Percentiles rank a stretch among this genome's conserved stretches.
phyloP scores from a whole-genome alignment of 2,888 invertebrate species.

The Leptinotarsa juncta region DNA sequence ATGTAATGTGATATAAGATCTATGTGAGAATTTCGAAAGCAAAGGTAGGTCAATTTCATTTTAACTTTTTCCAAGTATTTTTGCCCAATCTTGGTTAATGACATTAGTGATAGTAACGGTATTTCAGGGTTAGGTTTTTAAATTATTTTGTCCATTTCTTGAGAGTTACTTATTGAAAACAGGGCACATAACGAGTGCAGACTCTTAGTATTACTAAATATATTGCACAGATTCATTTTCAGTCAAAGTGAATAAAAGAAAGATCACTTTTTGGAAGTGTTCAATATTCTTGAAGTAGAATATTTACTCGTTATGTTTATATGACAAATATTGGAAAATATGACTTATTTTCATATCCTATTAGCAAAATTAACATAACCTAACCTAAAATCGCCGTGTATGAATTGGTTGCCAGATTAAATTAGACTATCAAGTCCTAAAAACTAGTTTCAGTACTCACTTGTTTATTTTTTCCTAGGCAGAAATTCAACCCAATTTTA shows the following conservation, averaged over 20 bases:
- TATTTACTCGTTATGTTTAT: too few species aligned
- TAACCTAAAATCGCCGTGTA: neutral
- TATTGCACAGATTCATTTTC: too few species aligned
- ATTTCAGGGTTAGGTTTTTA: conserved; percentile 2
- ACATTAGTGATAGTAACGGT: conserved; percentile 9
- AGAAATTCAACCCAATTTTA: neutral
- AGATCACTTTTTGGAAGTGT: too few species aligned
- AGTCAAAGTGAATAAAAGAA: too few species aligned
- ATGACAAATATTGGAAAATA: too few species aligned
- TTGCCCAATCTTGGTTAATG: neutral
- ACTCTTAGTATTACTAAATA: too few species aligned
- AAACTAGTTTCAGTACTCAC: neutral
- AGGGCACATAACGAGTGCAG: too few species aligned
- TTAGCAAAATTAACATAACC: neutral
- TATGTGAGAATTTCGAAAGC: neutral
- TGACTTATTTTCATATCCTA: too few species aligned
- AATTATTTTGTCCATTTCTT: neutral
- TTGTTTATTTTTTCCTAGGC: neutral
- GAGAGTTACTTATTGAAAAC: too few species aligned
- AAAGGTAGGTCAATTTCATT: conserved; percentile 5
- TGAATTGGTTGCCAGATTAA: too few species aligned
- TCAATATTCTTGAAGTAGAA: too few species aligned
- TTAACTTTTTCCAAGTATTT: neutral
- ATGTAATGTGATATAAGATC: neutral
- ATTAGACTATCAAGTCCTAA: too few species aligned